Evolutionary conservation across 2,113 vertebrate genomes (phyloP), one percentile per base, ranked within the genome.

Genomic region (Synchiropus splendidus): DNA sequence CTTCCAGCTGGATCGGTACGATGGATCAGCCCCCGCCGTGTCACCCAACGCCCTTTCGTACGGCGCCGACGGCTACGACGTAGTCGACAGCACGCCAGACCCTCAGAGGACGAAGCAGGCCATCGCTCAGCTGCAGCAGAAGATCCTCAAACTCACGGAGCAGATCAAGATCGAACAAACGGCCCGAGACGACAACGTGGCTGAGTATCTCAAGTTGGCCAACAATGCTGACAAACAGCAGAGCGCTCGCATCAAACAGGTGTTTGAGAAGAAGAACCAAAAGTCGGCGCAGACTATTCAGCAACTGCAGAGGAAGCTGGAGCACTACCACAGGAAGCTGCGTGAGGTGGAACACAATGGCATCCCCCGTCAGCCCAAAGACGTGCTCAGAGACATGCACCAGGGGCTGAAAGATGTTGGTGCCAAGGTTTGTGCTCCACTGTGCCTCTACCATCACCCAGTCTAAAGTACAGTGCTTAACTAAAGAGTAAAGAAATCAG

Each of bases 241-340:
- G 83, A 91, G 89, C 0, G 85, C 90, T n/a, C 92, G 94, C 27
- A 97, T 97, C 77, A 98, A 98, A 48, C 94, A 98, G 60, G 95
- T 96, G 61, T 99, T 99, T 42, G 94, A 99, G 82, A 98, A 99
- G 85, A 99, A 99, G 50, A 98, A 98, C 78, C 95, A 98, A 70
- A 96, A 96, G 65, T 99, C 94, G 0, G 90, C 92, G 2, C 93
- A 97, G 67, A 91, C 87, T 31, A 97, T 99, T 74, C 87, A 91
- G 50, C 93, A 97, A 46, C 82, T 98, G 56, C 95, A 99, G 71
- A 89, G 90, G 79, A 97, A 97, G 66, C 81, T 99, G 39, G 95
- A 99, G 64, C 91, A 93, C 64, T 98, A 90, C 65, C 93, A 90
- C 58, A 81, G 92, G 31, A 94, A 94, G 64, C 88, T 99, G 3